These are phyloP conservation scores for Microtus ochrogaster DNA, from an alignment of 2,113 vertebrate genomes.

Conservation along the genomic window DNA sequence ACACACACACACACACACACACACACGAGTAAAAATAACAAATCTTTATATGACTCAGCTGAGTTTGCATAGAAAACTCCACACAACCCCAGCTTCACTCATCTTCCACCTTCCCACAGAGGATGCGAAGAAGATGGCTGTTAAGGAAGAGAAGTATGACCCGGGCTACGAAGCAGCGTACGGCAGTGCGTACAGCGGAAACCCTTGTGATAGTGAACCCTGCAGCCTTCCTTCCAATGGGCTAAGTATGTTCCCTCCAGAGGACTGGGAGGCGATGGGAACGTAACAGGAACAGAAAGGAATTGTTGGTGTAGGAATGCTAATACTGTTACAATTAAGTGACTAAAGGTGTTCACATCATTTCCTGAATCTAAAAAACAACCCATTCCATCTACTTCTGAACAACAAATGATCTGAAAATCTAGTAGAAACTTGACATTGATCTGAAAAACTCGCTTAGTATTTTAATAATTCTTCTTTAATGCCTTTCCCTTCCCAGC, in stretches of 20 bases:
- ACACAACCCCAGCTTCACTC: not conserved
- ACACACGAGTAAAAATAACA: not conserved
- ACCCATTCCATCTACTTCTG: not conserved
- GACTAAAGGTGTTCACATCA: not conserved
- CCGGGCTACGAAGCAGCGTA: conserved; percentile 97
- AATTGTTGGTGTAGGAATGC: not conserved
- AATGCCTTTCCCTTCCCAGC: conserved; percentile 61
- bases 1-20: not conserved
- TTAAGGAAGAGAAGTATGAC: conserved; percentile 98
- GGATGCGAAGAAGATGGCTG: conserved; percentile 97
- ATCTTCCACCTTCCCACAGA: conserved; percentile 86
- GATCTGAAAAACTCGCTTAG: not conserved
- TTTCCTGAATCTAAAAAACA: not conserved
- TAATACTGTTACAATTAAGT: not conserved
- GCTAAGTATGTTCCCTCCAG: conserved; percentile 84
- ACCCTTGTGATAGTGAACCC: conserved; percentile 85
- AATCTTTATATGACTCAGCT: not conserved
- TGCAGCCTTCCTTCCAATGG: conserved; percentile 88
- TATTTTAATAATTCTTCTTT: not conserved
- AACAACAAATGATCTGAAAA: not conserved
- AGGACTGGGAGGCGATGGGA: not conserved
- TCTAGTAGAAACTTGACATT: not conserved
- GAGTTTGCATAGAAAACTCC: not conserved
- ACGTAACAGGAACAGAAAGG: not conserved
- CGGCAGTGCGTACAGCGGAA: conserved; percentile 90